These are phyloP conservation scores for Musca vetustissima DNA, from an alignment of 1,140 invertebrate genomes.

Conservation along the genomic window DNA sequence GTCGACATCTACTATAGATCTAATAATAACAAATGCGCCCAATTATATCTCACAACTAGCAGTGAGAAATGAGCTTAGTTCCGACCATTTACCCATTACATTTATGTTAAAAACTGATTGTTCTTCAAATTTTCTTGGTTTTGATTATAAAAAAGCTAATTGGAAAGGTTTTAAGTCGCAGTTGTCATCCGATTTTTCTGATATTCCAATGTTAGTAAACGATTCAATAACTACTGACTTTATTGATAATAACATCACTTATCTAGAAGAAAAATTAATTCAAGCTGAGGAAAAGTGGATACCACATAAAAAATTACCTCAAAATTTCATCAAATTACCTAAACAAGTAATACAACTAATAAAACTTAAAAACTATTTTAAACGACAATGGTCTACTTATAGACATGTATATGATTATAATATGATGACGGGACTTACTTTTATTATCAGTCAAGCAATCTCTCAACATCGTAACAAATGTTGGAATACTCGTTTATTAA, in stretches of 20 bases:
- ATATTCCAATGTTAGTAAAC: not conserved
- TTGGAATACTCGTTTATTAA: not conserved
- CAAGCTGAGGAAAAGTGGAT: not conserved
- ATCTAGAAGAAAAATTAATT: too few relatives aligned
- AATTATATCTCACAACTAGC: not conserved
- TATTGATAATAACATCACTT: not conserved
- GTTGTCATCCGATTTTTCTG: too few relatives aligned
- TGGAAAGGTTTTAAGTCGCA: not conserved
- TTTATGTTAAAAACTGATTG: not conserved
- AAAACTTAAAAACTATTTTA: constrained; percentile 6
- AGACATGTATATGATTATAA: not conserved
- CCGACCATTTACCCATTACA: not conserved
- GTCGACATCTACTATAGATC: not conserved
- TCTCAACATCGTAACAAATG: not conserved
- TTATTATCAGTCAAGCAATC: not conserved
- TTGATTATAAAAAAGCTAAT: not conserved
- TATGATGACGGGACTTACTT: not conserved
- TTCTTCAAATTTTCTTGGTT: not conserved
- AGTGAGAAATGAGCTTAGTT: not conserved
- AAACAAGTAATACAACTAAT: not conserved
- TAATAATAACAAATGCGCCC: not conserved
- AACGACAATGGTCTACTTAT: not conserved
- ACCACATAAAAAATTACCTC: not conserved
- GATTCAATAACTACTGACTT: not conserved
- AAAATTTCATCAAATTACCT: not conserved